Evolutionary conservation across 2,888 invertebrate species (phyloP).

Genomic region (Parnassius mnemosyne): DNA sequence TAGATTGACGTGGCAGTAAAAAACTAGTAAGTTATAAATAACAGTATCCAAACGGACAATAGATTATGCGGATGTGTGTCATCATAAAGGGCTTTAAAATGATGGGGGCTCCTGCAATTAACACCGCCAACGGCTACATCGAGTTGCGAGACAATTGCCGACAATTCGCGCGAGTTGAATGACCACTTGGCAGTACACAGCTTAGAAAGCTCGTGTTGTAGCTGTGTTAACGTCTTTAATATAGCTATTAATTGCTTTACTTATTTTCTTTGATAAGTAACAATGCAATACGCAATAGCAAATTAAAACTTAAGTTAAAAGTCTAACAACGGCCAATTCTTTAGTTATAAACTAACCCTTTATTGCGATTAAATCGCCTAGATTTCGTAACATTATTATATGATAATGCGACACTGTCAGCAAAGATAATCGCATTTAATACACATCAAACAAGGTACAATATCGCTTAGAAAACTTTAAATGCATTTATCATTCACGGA

Average conservation of each 20-base stretch:
- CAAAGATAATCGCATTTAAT: neutral
- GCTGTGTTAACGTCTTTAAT: conserved; percentile 17
- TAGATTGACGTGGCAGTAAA: no score
- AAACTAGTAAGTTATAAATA: conserved; percentile 2
- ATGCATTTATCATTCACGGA: neutral
- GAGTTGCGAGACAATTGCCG: conserved; percentile 59
- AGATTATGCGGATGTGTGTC: conserved; percentile 29
- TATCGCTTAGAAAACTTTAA: conserved; percentile 1
- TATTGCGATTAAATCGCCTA: conserved; percentile 9
- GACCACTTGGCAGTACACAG: conserved; percentile 45
- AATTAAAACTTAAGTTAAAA: conserved; percentile 16
- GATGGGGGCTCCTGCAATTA: conserved; percentile 58
- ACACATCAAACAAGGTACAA: neutral
- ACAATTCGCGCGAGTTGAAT: conserved; percentile 66
- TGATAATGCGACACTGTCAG: neutral
- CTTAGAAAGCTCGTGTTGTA: conserved; percentile 18
- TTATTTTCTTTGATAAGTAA: conserved; percentile 11
- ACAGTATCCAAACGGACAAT: neutral
- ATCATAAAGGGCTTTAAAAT: conserved; percentile 56
- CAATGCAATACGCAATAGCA: conserved; percentile 9
- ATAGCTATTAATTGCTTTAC: conserved; percentile 6
- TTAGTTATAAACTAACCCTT: neutral
- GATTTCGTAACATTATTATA: conserved; percentile 17
- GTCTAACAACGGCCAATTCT: conserved; percentile 12
- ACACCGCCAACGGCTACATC: conserved; percentile 51